These are phyloP conservation scores for Alligator mississippiensis DNA, from an alignment of 2,113 vertebrate species.

Conservation along the genomic window DNA sequence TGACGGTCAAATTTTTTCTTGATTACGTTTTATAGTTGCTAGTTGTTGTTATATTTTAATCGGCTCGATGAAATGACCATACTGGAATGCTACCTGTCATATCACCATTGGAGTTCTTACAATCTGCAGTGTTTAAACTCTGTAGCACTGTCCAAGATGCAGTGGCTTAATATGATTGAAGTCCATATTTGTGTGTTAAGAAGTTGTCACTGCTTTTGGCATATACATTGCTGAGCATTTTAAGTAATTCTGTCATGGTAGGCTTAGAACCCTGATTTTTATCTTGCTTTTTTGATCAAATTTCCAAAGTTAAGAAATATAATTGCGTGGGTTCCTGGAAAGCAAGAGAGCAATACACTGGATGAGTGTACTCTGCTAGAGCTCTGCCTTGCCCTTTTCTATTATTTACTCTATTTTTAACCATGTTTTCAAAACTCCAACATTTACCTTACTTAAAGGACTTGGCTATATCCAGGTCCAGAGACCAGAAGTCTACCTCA, in stretches of 20 bases:
- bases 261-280: conserved; percentile 12
- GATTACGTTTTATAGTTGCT: conserved; percentile 8
- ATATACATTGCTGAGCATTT: background rate
- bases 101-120: background rate
- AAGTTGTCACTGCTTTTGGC: background rate
- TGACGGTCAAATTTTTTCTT: conserved; percentile 22
- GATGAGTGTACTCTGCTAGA: background rate
- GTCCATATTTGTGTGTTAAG: conserved; percentile 28
- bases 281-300: background rate
- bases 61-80: conserved; percentile 11
- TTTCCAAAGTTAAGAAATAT: conserved; percentile 4
- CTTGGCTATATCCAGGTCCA: background rate
- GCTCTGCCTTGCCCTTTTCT: conserved; percentile 27
- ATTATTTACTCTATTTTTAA: background rate
- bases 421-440: background rate
- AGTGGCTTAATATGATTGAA: conserved; percentile 6
- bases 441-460: conserved; percentile 24
- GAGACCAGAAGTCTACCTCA: background rate
- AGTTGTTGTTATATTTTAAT: conserved; percentile 28
- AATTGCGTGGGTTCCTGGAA: background rate
- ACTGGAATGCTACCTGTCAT: background rate
- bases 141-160: conserved; percentile 11
- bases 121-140: background rate
- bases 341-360: conserved; percentile 12
- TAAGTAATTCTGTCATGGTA: background rate